phyloP scores from a whole-genome alignment of 2,797 vertebrate species.

The Sebastes matsubarae region DNA sequence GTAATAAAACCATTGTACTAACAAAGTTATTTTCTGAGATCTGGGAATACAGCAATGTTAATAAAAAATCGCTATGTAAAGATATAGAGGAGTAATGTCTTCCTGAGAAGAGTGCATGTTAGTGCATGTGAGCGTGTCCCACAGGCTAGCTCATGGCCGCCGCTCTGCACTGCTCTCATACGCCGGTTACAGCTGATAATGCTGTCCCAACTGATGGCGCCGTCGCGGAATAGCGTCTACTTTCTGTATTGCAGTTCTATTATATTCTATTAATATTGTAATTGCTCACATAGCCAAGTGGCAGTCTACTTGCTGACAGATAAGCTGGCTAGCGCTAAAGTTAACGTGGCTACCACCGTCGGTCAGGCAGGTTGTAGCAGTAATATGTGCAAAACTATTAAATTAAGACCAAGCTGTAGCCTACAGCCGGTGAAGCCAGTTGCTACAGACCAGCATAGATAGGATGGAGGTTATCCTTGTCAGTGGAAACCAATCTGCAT shows the following conservation, averaged over 20 bases:
- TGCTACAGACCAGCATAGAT: neutral
- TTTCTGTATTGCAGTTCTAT: neutral
- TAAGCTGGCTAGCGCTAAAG: no score
- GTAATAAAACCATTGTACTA: neutral
- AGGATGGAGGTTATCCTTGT: neutral
- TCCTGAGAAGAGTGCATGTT: no score
- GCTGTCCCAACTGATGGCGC: neutral
- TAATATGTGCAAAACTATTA: neutral
- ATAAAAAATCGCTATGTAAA: neutral
- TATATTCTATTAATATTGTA: neutral
- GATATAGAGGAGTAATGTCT: no score
- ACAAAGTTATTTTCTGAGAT: neutral
- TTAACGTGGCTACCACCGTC: no score
- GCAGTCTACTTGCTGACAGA: no score
- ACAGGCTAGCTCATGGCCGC: neutral
- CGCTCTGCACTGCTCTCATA: neutral
- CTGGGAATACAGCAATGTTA: neutral
- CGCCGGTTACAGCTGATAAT: neutral
- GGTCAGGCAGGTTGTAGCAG: neutral
- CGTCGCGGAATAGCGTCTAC: no score
- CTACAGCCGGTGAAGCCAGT: neutral
- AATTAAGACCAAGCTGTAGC: neutral
- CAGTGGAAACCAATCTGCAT: conserved; percentile 8
- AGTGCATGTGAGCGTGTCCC: neutral
- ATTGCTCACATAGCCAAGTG: neutral